Base-by-base conservation (phyloP, 23 tunicate species). In the Ciona savignyi region DNA sequence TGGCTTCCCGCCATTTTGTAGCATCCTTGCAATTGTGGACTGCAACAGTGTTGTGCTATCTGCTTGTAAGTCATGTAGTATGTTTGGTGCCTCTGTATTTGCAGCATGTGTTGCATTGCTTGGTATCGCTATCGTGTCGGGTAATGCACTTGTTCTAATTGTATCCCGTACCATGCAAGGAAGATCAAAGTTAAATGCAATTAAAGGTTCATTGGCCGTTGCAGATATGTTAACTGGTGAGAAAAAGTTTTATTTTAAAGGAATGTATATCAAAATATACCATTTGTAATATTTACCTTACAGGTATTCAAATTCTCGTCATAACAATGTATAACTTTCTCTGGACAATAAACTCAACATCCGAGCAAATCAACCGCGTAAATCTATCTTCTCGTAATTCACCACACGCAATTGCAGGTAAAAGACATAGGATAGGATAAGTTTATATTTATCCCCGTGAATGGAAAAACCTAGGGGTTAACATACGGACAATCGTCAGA, bases 281-380 rank as follows among this genome's bases (percentile, higher is more conserved):
- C n/a, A n/a, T n/a, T n/a, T n/a, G n/a, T n/a, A n/a, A n/a, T n/a
- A n/a, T n/a, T 66, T 23, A 25, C 23, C 28, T 25, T 63, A 9
- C 51, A 69, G 73, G 73, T 31, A 30, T 69, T 4, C 49, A 69
- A 1, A 69, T 69, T 30, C 15, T 69, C 49, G 51, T 32, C 4
- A 51, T 69, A 23, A 35, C 51, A 19, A 51, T 69, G 33, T 69
- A 32, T 49, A 69, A 69, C 73, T 69, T 69, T 34, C 32, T 49
- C 34, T 69, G 73, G 73, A 69, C 73, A 31, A 33, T 69, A 19
- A 69, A 69, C 1, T 33, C 51, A 69, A 69, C 73, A 31, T 1
- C 73, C 4, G 15, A 30, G 4, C 26, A 69, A 33, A 6, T 69
- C 22, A 69, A 23, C 25, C 2, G 29, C 1, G 25, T 1, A 1